These are phyloP conservation scores for Scomber japonicus DNA, from an alignment of 2,113 vertebrate species.

Conservation along the genomic window DNA sequence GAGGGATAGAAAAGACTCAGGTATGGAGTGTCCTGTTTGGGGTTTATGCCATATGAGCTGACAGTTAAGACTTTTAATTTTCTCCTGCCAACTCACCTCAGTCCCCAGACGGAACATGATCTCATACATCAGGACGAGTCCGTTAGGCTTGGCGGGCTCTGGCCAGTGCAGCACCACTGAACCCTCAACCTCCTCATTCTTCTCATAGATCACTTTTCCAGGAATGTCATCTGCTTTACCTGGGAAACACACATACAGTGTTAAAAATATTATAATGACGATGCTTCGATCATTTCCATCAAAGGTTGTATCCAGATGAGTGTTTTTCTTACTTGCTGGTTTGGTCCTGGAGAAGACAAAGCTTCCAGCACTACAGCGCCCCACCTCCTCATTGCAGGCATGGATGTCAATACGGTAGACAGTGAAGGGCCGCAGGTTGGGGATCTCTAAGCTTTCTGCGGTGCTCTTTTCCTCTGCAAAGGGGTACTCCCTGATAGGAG, in stretches of 20 bases:
- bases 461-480: slow-evolving; percentile 89
- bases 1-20: not conserved
- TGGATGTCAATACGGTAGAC: slow-evolving; percentile 97
- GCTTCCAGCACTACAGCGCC: slow-evolving; percentile 93
- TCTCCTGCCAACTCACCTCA: slow-evolving; percentile 87
- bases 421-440: slow-evolving; percentile 92
- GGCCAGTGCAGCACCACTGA: slow-evolving; percentile 91
- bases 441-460: slow-evolving; percentile 90
- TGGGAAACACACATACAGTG: slow-evolving; percentile 68
- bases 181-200: slow-evolving; percentile 88
- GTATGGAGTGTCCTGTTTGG: not conserved
- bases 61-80: not conserved
- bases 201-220: slow-evolving; percentile 87
- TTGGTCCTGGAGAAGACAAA: slow-evolving; percentile 97
- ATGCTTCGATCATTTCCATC: not conserved
- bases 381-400: slow-evolving; percentile 95
- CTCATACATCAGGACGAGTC: slow-evolving; percentile 97
- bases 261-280: not conserved
- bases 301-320: not conserved
- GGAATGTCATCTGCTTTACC: slow-evolving; percentile 96
- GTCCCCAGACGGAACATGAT: slow-evolving; percentile 91
- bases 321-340: slow-evolving; percentile 90
- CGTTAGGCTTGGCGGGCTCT: slow-evolving; percentile 92
- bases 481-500: slow-evolving; percentile 87
- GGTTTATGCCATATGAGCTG: not conserved